A percentile compares a stretch with the other conserved stretches of the same genome.
Evolutionary conservation across 2,797 vertebrate species (phyloP).

Genomic region (Eulemur albifrons): DNA sequence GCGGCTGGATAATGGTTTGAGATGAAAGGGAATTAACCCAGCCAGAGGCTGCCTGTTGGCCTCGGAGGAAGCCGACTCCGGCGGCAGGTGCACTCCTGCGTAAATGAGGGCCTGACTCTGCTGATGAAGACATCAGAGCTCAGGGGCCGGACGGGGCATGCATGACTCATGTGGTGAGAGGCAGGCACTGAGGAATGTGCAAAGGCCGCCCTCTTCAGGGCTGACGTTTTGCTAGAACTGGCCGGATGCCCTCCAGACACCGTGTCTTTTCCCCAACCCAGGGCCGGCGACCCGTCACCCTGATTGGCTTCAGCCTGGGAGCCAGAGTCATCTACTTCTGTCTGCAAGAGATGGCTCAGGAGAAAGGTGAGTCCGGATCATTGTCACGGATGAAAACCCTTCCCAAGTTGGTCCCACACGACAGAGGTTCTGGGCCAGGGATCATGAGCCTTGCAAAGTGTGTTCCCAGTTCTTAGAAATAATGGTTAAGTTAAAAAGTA

Average conservation of each 20-base stretch:
- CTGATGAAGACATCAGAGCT: not conserved
- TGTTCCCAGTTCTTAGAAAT: not conserved
- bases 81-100: not conserved
- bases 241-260: not conserved
- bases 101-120: not conserved
- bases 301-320: slow-evolving; percentile 97
- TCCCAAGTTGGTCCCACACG: not conserved
- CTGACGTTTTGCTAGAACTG: not conserved
- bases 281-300: slow-evolving; percentile 94
- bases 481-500: not conserved
- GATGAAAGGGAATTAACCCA: not conserved
- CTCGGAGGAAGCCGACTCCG: not conserved
- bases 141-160: rapidly evolving
- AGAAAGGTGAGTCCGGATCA: slow-evolving; percentile 87
- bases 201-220: rapidly evolving
- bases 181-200: rapidly evolving
- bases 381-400: not conserved
- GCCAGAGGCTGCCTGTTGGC: not conserved
- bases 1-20: not conserved
- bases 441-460: not conserved
- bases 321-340: slow-evolving; percentile 99
- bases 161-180: rapidly evolving
- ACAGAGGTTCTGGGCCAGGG: not conserved
- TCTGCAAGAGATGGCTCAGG: slow-evolving; percentile 95
- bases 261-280: slow-evolving; percentile 80